Evolutionary conservation across 1,140 invertebrate genomes (phyloP).

Genomic region (Drosophila hydei): DNA sequence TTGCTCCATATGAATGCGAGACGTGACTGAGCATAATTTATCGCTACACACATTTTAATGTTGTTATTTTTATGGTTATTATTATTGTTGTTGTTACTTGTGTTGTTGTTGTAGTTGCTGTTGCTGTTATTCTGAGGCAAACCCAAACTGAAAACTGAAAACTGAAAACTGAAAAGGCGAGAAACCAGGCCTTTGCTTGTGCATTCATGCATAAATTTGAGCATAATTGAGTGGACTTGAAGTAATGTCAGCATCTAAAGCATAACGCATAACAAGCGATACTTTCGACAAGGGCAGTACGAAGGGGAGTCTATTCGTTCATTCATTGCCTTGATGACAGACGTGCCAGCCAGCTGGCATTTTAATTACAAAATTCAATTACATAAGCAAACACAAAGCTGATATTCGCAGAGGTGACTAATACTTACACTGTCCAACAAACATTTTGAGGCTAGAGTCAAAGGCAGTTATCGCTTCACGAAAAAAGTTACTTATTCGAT

Average conservation of each 20-base stretch:
- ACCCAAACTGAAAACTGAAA: slow-evolving; percentile 7
- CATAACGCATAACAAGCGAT: slow-evolving; percentile 15
- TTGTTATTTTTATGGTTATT: neutral
- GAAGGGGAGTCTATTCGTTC: neutral
- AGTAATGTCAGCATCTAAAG: neutral
- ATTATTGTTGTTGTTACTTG: neutral
- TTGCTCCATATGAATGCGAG: slow-evolving; percentile 4
- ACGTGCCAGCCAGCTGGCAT: slow-evolving; percentile 6
- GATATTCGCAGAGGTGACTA: no score
- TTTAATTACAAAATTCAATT: slow-evolving; percentile 18
- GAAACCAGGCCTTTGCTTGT: slow-evolving; percentile 13
- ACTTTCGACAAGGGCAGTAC: slow-evolving; percentile 24
- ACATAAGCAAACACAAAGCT: no score
- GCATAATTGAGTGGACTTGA: slow-evolving; percentile 44
- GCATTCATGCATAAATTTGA: slow-evolving; percentile 48
- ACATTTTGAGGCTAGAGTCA: no score
- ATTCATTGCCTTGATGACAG: slow-evolving; percentile 4
- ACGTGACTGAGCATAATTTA: slow-evolving; percentile 49
- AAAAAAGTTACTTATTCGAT: no score
- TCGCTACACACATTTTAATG: slow-evolving; percentile 9
- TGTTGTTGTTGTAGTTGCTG: neutral
- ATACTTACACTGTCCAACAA: no score
- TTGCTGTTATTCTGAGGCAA: slow-evolving; percentile 7
- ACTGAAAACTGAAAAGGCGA: no score
- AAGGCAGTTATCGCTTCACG: no score